These are phyloP conservation scores for Felis catus DNA, from an alignment of 2,113 vertebrate genomes.

Conservation along the genomic window F.catus_Fca126_mat1.0 CM031419.1:150212501-150213000, in stretches of 20 bases:
- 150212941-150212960: not conserved
- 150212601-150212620: too few relatives aligned
- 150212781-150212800: not conserved
- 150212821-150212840: not conserved
- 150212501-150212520: too few relatives aligned
- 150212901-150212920: not conserved
- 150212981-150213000: not conserved
- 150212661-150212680: not conserved
- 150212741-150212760: not conserved
- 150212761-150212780: not conserved
- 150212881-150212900: not conserved
- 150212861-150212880: not conserved
- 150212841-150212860: not conserved
- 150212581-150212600: too few relatives aligned
- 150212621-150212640: not conserved
- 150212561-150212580: too few relatives aligned
- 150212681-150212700: not conserved
- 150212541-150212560: too few relatives aligned
- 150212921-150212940: not conserved
- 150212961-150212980: not conserved
- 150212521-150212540: too few relatives aligned
- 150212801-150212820: not conserved
- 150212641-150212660: constrained; percentile 31
- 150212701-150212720: not conserved
- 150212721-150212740: not conserved